Percentiles rank a stretch among this genome's conserved stretches.
Evolutionary conservation across 2,888 invertebrate genomes (phyloP).

Genomic region (Notocelia uddmanniana): DNA sequence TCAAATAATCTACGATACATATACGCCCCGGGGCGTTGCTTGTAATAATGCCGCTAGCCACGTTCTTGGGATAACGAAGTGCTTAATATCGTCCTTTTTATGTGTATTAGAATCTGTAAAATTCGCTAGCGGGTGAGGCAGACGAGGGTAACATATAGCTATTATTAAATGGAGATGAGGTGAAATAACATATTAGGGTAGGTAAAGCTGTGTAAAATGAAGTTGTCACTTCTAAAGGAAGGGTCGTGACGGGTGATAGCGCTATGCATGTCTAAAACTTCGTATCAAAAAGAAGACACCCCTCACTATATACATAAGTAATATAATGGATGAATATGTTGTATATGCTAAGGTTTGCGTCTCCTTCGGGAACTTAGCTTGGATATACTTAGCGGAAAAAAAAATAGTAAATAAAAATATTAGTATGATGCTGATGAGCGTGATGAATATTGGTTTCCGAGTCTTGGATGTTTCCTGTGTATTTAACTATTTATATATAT

Average conservation of each 20-base stretch:
- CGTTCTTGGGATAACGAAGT: slow-evolving; percentile 30
- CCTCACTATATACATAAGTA: no score
- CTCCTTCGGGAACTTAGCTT: no score
- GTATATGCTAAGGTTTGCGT: no score
- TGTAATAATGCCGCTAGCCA: slow-evolving; percentile 6
- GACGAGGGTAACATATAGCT: slow-evolving; percentile 20
- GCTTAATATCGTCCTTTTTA: slow-evolving; percentile 29
- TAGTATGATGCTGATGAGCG: no score
- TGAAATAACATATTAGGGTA: slow-evolving; percentile 3
- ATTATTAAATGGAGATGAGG: slow-evolving; percentile 23
- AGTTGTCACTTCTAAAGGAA: not conserved
- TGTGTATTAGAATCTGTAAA: slow-evolving; percentile 21
- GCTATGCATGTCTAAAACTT: not conserved
- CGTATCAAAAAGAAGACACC: no score
- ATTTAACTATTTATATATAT: no score
- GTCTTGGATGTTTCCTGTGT: no score
- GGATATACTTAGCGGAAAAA: no score
- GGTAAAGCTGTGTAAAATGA: not conserved
- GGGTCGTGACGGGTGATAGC: not conserved
- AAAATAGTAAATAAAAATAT: no score
- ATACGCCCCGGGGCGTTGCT: slow-evolving; percentile 18
- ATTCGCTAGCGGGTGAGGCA: slow-evolving; percentile 9
- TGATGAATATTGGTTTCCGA: no score
- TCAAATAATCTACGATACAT: slow-evolving; percentile 19
- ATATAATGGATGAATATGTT: no score